Conservation (phyloP, 1,140 invertebrate species). For the Lasaia peninsularis region DNA sequence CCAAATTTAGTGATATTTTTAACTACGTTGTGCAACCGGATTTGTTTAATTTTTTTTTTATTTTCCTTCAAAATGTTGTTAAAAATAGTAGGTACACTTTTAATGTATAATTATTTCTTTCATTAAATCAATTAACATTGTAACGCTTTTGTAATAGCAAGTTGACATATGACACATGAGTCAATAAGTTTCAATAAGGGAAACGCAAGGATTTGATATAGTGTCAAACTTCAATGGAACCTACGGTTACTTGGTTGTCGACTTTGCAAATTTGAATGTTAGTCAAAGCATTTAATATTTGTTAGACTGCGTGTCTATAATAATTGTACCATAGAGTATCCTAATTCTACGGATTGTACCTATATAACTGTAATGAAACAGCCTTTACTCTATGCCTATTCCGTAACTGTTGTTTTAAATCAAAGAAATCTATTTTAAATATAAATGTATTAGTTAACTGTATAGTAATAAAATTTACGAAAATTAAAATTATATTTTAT, state of each 20-base stretch:
- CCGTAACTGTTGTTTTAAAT: conserved; percentile 46
- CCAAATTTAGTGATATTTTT: too few species aligned
- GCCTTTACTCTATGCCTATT: conserved; percentile 22
- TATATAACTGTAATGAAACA: conserved; percentile 25
- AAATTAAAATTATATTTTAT: conserved; percentile 20
- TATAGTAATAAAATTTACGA: conserved; percentile 53
- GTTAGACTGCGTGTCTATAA: neutral
- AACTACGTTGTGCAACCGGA: too few species aligned
- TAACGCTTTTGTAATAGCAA: too few species aligned
- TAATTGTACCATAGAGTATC: neutral
- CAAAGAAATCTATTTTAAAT: conserved; percentile 75
- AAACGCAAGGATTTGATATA: too few species aligned
- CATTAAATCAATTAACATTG: too few species aligned
- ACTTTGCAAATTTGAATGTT: neutral
- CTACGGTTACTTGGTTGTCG: neutral
- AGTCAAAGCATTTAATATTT: neutral
- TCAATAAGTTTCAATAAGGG: too few species aligned
- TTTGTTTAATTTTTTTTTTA: too few species aligned
- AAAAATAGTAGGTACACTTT: too few species aligned
- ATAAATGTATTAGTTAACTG: conserved; percentile 71
- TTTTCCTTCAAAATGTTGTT: too few species aligned
- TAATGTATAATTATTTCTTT: too few species aligned
- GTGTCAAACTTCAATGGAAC: too few species aligned
- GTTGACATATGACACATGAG: too few species aligned
- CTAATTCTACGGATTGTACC: neutral